Percentiles rank a stretch among this genome's conserved stretches.
These are phyloP conservation scores for Collichthys lucidus DNA, from an alignment of 2,113 vertebrate genomes.

Conservation along the genomic window DNA sequence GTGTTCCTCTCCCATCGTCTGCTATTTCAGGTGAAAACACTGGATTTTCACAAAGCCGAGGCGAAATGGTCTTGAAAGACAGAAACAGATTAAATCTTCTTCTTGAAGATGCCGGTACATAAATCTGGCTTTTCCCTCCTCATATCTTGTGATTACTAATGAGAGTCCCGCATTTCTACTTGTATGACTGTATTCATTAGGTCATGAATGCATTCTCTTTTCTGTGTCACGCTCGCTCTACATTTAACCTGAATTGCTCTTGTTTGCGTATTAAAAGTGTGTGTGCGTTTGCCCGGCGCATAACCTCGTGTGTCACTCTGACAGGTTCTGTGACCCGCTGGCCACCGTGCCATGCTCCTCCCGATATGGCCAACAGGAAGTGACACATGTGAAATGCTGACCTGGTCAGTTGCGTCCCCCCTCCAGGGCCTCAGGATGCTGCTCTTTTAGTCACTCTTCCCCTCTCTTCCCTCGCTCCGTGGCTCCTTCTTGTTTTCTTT, in stretches of 20 bases:
- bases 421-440: slow-evolving; percentile 73
- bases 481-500: slow-evolving; percentile 18
- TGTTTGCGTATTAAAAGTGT: slow-evolving; percentile 40
- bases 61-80: slow-evolving; percentile 34
- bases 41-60: slow-evolving; percentile 27
- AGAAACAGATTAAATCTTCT: background rate
- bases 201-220: slow-evolving; percentile 12
- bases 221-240: slow-evolving; percentile 37
- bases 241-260: slow-evolving; percentile 53
- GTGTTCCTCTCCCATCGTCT: slow-evolving; percentile 15
- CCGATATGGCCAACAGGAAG: slow-evolving; percentile 75
- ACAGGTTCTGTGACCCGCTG: slow-evolving; percentile 68
- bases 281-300: slow-evolving; percentile 49
- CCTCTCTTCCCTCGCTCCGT: slow-evolving; percentile 14
- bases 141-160: slow-evolving; percentile 6
- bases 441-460: slow-evolving; percentile 74
- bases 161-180: background rate
- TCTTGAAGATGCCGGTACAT: background rate
- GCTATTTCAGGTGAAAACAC: slow-evolving; percentile 52
- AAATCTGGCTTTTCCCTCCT: slow-evolving; percentile 17
- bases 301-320: slow-evolving; percentile 79
- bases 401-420: slow-evolving; percentile 67
- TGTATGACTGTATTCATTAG: background rate
- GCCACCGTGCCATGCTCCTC: slow-evolving; percentile 69
- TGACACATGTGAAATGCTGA: slow-evolving; percentile 84